A percentile compares a stretch with the other conserved stretches of the same genome.
Conservation (phyloP, 1,140 invertebrate species). For the Aphaenogaster ashmeadi region DNA sequence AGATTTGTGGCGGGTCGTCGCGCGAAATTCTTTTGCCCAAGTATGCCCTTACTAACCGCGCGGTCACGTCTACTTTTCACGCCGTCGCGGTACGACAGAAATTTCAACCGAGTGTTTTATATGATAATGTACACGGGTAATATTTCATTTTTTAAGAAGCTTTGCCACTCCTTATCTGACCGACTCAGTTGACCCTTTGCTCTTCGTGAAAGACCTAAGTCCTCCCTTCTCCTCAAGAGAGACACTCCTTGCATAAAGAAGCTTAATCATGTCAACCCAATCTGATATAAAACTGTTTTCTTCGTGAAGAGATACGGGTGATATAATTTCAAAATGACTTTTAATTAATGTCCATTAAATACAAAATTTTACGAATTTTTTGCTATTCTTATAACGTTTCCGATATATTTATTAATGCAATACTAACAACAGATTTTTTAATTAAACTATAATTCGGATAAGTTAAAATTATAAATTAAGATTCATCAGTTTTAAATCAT, state of each 20-base stretch:
- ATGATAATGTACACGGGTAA: constrained; percentile 60
- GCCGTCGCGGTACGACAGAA: constrained; percentile 19
- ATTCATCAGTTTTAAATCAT: constrained; percentile 6
- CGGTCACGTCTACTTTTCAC: constrained; percentile 46
- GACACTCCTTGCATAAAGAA: constrained; percentile 56
- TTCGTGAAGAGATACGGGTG: neutral
- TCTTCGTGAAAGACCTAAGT: neutral
- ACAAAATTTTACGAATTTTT: neutral
- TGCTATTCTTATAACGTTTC: neutral
- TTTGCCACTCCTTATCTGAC: constrained; percentile 62
- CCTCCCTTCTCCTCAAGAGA: neutral
- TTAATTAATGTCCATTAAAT: constrained; percentile 30
- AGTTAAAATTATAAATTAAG: neutral
- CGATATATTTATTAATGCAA: neutral
- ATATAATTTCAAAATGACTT: constrained; percentile 19
- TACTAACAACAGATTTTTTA: neutral
- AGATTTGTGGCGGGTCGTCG: constrained; percentile 34
- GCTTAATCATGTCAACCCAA: constrained; percentile 50
- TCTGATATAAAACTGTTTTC: constrained; percentile 56
- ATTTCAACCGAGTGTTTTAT: constrained; percentile 56
- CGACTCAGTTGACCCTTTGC: constrained; percentile 45
- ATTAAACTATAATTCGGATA: neutral
- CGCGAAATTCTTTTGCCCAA: constrained; percentile 18
- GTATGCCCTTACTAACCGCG: constrained; percentile 17
- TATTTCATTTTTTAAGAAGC: constrained; percentile 53